Evolutionary conservation across 2,113 vertebrate species (phyloP).

Genomic region (Cacatua alba): DNA sequence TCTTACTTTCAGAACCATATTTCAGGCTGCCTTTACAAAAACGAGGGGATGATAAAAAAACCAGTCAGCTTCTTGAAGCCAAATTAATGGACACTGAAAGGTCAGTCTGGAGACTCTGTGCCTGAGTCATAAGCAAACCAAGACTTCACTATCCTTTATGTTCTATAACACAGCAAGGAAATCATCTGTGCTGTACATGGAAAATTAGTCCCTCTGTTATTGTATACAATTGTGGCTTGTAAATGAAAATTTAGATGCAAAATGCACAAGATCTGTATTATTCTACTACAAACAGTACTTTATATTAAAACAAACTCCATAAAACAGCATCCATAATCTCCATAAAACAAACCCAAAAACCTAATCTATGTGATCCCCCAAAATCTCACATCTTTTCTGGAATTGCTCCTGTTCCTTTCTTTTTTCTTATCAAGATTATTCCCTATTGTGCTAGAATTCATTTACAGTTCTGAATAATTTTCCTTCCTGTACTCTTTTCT

Average conservation of each 20-base stretch:
- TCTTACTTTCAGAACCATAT: neutral
- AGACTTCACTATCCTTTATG: neutral
- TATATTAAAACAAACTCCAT: neutral
- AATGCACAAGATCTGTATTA: neutral
- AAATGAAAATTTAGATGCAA: neutral
- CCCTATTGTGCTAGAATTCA: neutral
- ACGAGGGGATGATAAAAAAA: neutral
- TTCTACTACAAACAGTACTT: neutral
- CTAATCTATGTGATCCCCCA: neutral
- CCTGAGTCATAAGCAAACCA: neutral
- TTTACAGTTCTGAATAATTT: neutral
- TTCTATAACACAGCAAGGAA: neutral
- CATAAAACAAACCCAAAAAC: neutral
- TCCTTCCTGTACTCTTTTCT: neutral
- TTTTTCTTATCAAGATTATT: neutral
- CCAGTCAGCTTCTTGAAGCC: neutral
- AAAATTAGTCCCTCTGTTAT: neutral
- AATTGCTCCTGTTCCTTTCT: neutral
- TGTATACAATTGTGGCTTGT: neutral
- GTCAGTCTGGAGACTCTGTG: neutral
- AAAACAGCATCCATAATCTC: neutral
- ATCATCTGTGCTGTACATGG: neutral
- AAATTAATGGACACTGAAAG: neutral
- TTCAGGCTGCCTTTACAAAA: neutral
- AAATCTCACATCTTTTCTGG: neutral